These are phyloP conservation scores for Formica aserva DNA, from an alignment of 2,888 invertebrate species.

Conservation along the genomic window DNA sequence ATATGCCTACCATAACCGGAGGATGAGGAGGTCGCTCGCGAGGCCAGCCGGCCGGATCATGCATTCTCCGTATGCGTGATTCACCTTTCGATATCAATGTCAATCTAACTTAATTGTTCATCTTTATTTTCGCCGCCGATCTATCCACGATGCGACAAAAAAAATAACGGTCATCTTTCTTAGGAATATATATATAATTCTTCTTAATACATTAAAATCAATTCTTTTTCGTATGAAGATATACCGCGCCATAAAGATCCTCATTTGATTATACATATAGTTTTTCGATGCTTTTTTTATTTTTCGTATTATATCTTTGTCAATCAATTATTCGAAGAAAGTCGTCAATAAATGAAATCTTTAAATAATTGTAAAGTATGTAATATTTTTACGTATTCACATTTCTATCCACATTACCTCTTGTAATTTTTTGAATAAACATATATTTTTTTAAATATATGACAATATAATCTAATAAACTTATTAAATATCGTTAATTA, in stretches of 20 bases:
- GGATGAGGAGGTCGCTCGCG: constrained; percentile 81
- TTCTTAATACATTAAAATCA: neutral
- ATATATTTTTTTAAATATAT: neutral
- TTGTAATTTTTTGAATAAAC: too few species aligned
- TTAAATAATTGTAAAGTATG: neutral
- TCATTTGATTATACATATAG: neutral
- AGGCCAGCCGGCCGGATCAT: constrained; percentile 66
- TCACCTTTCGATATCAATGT: constrained; percentile 62
- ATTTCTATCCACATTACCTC: too few species aligned
- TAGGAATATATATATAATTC: neutral
- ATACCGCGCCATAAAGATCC: neutral
- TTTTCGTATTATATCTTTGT: neutral
- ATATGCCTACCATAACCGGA: constrained; percentile 78
- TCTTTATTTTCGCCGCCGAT: constrained; percentile 24
- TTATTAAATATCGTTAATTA: neutral
- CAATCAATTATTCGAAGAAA: neutral
- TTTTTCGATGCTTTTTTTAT: neutral
- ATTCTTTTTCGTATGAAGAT: neutral
- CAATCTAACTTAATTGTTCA: constrained; percentile 41
- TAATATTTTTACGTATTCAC: neutral
- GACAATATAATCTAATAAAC: neutral
- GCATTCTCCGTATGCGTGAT: constrained; percentile 62
- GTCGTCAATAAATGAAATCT: neutral
- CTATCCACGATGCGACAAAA: neutral
- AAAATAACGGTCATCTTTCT: neutral